Conservation (phyloP, 2,113 vertebrate genomes). For the Zeus faber region DNA sequence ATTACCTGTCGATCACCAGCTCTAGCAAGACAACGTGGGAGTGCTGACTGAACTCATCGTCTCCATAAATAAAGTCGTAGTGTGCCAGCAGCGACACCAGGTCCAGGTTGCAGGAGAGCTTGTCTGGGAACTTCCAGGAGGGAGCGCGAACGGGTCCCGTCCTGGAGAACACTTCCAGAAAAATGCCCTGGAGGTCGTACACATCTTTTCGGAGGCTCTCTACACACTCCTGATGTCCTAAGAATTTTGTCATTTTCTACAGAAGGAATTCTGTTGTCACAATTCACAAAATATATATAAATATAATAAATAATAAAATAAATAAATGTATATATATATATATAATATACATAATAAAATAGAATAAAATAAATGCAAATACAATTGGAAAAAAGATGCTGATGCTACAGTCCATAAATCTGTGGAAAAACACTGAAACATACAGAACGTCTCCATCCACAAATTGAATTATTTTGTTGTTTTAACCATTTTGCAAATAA, state of each 20-base stretch:
- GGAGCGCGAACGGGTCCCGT: constrained; percentile 77
- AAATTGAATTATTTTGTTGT: too few relatives aligned
- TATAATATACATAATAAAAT: too few relatives aligned
- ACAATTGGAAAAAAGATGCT: too few relatives aligned
- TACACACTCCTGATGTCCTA: constrained; percentile 83
- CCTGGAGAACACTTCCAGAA: constrained; percentile 83
- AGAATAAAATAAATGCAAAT: too few relatives aligned
- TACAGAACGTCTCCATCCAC: too few relatives aligned
- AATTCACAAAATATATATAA: too few relatives aligned
- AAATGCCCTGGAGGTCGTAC: constrained; percentile 84
- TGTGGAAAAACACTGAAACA: too few relatives aligned
- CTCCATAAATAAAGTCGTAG: constrained; percentile 78
- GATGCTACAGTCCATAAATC: too few relatives aligned
- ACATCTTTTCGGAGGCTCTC: constrained; percentile 87
- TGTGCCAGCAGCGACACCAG: constrained; percentile 79
- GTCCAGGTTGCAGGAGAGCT: constrained; percentile 84
- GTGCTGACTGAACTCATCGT: constrained; percentile 83
- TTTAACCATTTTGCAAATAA: too few relatives aligned
- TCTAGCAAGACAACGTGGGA: constrained; percentile 88
- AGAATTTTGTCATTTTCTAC: constrained; percentile 65
- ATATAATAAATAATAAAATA: too few relatives aligned
- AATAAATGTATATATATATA: too few relatives aligned
- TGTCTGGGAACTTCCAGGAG: constrained; percentile 95
- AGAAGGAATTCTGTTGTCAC: too few relatives aligned
- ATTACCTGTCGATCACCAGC: constrained; percentile 63